Base-by-base conservation (phyloP, 1,140 invertebrate species). In the Pogonognathellus flavescens region DNA sequence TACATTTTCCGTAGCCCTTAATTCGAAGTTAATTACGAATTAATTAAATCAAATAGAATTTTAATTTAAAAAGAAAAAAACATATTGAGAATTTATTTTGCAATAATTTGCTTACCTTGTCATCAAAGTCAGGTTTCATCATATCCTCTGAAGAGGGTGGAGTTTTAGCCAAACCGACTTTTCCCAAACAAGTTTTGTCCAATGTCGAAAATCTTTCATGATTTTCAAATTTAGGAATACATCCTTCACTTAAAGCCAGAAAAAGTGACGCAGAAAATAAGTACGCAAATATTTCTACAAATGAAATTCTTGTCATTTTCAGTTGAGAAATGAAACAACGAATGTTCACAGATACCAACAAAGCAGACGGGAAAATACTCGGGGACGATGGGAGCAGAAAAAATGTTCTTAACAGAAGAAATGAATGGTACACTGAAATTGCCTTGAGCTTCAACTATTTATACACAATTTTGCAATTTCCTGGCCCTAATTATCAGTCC, bases 1-100 rank as follows among this genome's bases (percentile, higher is more conserved):
- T 80, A 31, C 85, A 86, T 57, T 82, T 82, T 25, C 20, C 60
- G 13, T 60, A 57, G 18, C 85, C 82, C 85, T 86, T 18, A 20
- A n/a, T 18, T 9, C 5, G n/a, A 25, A 62, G 52, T 53, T 53
- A n/a, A n/a, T n/a, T 53, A 53, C 52, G 25, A 62, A 25, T 7
- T 22, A 11, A 11, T 53, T 53, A 8, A 53, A 53, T 53, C 7
- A 13, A 2, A 60, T 3, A 20, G 0, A 20, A 22, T 62, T 62
- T 62, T 62, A 53, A 53, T 53, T 53, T 53, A 13, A 8, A 53
- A 8, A 53, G 13, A n/a, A n/a, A n/a, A n/a, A n/a, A n/a, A n/a
- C n/a, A n/a, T n/a, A n/a, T n/a, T n/a, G n/a, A n/a, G n/a, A n/a
- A n/a, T n/a, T n/a, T n/a, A n/a, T n/a, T n/a, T n/a, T 8, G 52